Percentiles rank a stretch among this genome's conserved stretches.
These are phyloP conservation scores for Vandiemenella viatica DNA, from an alignment of 2,888 invertebrate species.

Conservation along the genomic window DNA sequence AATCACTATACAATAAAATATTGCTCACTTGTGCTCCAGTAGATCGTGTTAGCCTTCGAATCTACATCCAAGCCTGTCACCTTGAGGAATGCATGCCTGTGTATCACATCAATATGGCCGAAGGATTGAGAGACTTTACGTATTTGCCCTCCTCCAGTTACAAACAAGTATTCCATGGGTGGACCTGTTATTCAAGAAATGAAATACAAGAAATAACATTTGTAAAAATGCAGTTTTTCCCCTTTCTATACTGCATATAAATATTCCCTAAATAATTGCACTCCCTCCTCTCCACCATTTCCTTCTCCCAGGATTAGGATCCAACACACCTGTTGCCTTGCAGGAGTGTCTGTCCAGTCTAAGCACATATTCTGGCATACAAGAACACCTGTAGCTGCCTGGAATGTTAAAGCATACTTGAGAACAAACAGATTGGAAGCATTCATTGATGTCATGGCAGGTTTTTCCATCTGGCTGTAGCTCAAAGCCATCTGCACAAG, in stretches of 20 bases:
- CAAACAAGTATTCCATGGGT: constrained; percentile 25
- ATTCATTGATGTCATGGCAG: constrained; percentile 61
- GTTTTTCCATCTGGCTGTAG: constrained; percentile 34
- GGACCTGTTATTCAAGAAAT: background rate
- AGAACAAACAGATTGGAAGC: constrained; percentile 44
- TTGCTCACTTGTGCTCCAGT: constrained; percentile 31
- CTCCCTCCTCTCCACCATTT: too few relatives aligned
- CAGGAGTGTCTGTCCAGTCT: constrained; percentile 35
- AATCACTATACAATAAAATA: background rate
- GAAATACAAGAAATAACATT: background rate
- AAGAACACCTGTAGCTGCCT: constrained; percentile 43
- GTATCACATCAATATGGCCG: constrained; percentile 21
- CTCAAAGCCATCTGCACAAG: constrained; percentile 43
- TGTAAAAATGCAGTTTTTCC: background rate
- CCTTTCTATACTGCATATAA: too few relatives aligned
- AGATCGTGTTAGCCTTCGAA: constrained; percentile 29
- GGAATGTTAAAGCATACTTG: constrained; percentile 44
- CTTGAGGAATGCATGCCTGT: constrained; percentile 20
- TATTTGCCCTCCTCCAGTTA: constrained; percentile 22
- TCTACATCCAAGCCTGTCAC: constrained; percentile 41
- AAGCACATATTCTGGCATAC: constrained; percentile 40
- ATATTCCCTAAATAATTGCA: too few relatives aligned
- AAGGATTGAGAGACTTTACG: constrained; percentile 22
- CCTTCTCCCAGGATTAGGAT: background rate
- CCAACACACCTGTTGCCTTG: constrained; percentile 46